Percentiles rank a stretch among this genome's conserved stretches.
phyloP scores from a whole-genome alignment of 2,797 vertebrate genomes.

The Synaphobranchus kaupii region DNA sequence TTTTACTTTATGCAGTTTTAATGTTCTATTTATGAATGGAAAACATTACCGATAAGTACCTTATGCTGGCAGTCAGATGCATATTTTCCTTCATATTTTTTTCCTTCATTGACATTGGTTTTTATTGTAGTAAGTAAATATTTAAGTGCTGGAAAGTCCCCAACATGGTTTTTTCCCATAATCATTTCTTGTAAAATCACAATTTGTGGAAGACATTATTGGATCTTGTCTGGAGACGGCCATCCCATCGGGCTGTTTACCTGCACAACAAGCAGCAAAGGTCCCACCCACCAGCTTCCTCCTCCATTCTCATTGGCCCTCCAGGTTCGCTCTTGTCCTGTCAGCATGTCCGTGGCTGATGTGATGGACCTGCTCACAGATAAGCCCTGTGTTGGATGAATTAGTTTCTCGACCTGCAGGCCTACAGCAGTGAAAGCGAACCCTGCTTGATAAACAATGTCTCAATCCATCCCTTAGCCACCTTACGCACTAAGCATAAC shows the following conservation, averaged over 20 bases:
- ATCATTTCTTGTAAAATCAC: background rate
- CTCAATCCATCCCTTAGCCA: background rate
- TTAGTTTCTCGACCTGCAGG: constrained; percentile 12
- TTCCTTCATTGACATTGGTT: background rate
- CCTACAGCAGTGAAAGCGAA: background rate
- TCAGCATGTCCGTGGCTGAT: background rate
- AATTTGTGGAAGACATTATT: background rate
- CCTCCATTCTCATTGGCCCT: background rate
- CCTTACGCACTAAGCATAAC: background rate
- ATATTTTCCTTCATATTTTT: background rate
- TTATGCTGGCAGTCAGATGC: background rate
- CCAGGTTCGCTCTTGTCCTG: background rate
- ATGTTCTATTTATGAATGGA: background rate
- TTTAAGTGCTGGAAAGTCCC: background rate
- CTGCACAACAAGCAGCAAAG: background rate
- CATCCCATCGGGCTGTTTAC: background rate
- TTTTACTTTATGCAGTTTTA: background rate
- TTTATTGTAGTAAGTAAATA: constrained; percentile 9
- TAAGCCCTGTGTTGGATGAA: constrained; percentile 27
- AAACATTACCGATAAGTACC: background rate
- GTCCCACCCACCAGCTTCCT: background rate
- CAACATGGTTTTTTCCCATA: background rate
- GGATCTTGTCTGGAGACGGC: background rate
- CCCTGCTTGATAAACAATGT: constrained; percentile 25
- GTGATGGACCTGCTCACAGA: constrained; percentile 32